Conservation (phyloP, 1,140 invertebrate genomes). For the Amyelois transitella region DNA sequence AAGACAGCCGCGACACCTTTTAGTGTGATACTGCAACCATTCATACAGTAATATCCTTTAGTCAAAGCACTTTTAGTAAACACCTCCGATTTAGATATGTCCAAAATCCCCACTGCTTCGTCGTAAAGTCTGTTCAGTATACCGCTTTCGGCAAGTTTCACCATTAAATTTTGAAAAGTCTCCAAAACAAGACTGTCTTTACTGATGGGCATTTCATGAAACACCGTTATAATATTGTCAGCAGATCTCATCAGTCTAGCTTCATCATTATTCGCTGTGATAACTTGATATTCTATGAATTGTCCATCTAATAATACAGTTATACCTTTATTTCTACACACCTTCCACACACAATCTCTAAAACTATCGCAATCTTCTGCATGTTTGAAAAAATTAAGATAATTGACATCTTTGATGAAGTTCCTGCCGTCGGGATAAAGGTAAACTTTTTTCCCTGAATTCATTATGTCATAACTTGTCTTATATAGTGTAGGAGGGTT, state of each 20-base stretch:
- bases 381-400: constrained; percentile 35
- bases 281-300: constrained; percentile 25
- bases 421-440: constrained; percentile 30
- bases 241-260: constrained; percentile 35
- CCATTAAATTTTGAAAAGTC: constrained; percentile 25
- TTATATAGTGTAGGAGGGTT: constrained; percentile 33
- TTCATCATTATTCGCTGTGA: constrained; percentile 39
- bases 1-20: constrained; percentile 35
- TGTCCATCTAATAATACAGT: constrained; percentile 31
- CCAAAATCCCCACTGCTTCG: constrained; percentile 42
- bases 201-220: constrained; percentile 53
- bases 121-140: constrained; percentile 40
- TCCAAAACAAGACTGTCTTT: constrained; percentile 30
- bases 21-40: constrained; percentile 33
- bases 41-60: constrained; percentile 45
- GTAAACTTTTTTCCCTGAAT: constrained; percentile 34
- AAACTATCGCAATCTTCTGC: constrained; percentile 36
- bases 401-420: constrained; percentile 40
- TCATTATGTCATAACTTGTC: constrained; percentile 38
- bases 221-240: constrained; percentile 40
- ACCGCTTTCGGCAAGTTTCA: constrained; percentile 45
- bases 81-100: constrained; percentile 31
- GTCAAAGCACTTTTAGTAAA: constrained; percentile 37
- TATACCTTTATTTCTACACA: constrained; percentile 31
- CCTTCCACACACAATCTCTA: constrained; percentile 32